Evolutionary conservation across 2,888 invertebrate species (phyloP).

Genomic region (Tenodera sinensis): DNA sequence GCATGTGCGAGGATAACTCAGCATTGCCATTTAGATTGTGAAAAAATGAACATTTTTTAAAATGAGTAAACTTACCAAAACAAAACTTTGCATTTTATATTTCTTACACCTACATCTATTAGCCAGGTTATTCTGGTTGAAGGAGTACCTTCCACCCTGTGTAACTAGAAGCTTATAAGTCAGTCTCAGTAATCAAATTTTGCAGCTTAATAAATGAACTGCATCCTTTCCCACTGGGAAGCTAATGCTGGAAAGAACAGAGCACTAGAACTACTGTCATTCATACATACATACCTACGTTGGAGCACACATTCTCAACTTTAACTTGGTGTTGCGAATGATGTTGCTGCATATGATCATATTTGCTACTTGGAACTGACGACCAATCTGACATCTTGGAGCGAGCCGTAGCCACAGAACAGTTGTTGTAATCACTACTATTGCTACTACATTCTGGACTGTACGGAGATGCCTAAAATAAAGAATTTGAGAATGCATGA

Average conservation of each 20-base stretch:
- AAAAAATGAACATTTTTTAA: too few relatives aligned
- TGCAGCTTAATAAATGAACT: too few relatives aligned
- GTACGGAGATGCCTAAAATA: slow-evolving; percentile 53
- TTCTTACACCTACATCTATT: too few relatives aligned
- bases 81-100: too few relatives aligned
- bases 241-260: background rate
- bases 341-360: background rate
- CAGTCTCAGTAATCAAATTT: too few relatives aligned
- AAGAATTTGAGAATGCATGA: background rate
- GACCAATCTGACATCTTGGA: slow-evolving; percentile 25
- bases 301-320: background rate
- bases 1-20: too few relatives aligned
- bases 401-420: slow-evolving; percentile 23
- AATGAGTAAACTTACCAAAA: too few relatives aligned
- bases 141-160: too few relatives aligned
- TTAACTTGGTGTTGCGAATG: background rate
- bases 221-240: too few relatives aligned
- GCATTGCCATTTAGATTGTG: too few relatives aligned
- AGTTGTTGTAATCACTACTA: slow-evolving; percentile 45
- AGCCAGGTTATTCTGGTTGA: too few relatives aligned
- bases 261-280: background rate
- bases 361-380: background rate
- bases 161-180: too few relatives aligned
- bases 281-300: background rate
- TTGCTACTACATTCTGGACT: slow-evolving; percentile 57